Evolutionary conservation across 2,113 vertebrate genomes (phyloP), one percentile per base, ranked within the genome.

Genomic region (Tenrec ecaudatus): DNA sequence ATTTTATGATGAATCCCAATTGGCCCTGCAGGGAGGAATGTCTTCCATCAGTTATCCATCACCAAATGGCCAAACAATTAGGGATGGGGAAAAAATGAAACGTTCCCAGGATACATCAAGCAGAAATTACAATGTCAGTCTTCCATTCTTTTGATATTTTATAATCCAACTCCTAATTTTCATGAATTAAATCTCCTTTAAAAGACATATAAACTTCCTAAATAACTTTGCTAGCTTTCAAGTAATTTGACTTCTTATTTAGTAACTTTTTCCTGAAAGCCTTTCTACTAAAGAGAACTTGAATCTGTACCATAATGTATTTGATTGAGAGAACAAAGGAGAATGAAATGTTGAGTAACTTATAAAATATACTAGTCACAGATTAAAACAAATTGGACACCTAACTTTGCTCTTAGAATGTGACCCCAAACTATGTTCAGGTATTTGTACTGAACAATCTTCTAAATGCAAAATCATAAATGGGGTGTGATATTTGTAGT

Each of bases 1-100:
- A 97, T 99, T 99, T 96, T 99, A 99, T 60, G 99, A 99, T 79
- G 99, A 99, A 6, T 99, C 99, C 64, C 99, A 99, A 97, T 96
- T 99, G 95, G 98, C 99, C 86, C 99, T 99, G 33, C 99, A 99
- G 95, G 99, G 98, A 22, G 99, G 99, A 23, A 99, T 99, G 76
- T 99, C 99, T 94, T 99, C 98, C 77, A 98, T 99, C 97, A 99
- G 98, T 82, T 99, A 99, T 96, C 99, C 99, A 0, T 99, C 98
- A 88, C 99, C 99, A 90, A 98, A 98, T 58, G 99, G 99, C 43
- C 98, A 98, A 38, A 98, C 98, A 95, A 98, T 98, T 58, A 98
- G 99, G 99, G 99, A 92, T 99, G 99, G 95, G 95, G 98, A 97
- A 99, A 99, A 98, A 99, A 99, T 20, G 99, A 99, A 92, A 99